phyloP scores from a whole-genome alignment of 2,888 invertebrate species.

The Hydrotaea diabolus region DNA sequence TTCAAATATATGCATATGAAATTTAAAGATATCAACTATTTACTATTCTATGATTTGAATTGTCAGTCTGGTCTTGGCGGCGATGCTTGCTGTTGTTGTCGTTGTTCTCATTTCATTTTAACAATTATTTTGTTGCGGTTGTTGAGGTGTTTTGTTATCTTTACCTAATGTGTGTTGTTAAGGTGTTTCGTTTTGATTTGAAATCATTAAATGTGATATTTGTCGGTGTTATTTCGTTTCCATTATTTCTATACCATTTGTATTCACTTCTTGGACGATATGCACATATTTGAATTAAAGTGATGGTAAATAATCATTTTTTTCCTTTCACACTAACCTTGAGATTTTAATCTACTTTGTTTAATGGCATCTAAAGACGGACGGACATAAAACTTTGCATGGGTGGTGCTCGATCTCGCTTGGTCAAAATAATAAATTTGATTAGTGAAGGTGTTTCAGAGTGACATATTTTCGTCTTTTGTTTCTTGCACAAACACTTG shows the following conservation, averaged over 20 bases:
- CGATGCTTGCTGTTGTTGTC: too few species aligned
- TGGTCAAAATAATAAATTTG: conserved; percentile 11
- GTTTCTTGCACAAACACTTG: not conserved
- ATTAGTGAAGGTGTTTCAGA: conserved; percentile 23
- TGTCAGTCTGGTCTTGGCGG: too few species aligned
- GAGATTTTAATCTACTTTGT: conserved; percentile 42
- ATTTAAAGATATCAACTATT: not conserved
- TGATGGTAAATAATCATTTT: conserved; percentile 35
- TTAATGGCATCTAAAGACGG: not conserved
- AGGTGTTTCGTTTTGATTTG: not conserved
- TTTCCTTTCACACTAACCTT: not conserved
- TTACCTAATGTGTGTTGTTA: not conserved
- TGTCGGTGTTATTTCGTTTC: not conserved
- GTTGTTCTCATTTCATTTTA: not conserved
- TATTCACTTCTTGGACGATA: not conserved
- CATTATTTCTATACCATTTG: too few species aligned
- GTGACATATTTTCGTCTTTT: conserved; percentile 29
- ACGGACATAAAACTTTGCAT: too few species aligned
- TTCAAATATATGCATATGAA: not conserved
- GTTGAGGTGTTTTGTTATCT: not conserved
- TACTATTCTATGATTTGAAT: not conserved
- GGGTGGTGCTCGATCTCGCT: not conserved
- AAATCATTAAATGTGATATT: conserved; percentile 2
- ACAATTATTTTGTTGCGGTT: conserved; percentile 5
- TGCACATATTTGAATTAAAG: conserved; percentile 27